Percentiles rank a stretch among this genome's conserved stretches.
Evolutionary conservation across 2,888 invertebrate genomes (phyloP).

Genomic region (Melanostoma mellinum): DNA sequence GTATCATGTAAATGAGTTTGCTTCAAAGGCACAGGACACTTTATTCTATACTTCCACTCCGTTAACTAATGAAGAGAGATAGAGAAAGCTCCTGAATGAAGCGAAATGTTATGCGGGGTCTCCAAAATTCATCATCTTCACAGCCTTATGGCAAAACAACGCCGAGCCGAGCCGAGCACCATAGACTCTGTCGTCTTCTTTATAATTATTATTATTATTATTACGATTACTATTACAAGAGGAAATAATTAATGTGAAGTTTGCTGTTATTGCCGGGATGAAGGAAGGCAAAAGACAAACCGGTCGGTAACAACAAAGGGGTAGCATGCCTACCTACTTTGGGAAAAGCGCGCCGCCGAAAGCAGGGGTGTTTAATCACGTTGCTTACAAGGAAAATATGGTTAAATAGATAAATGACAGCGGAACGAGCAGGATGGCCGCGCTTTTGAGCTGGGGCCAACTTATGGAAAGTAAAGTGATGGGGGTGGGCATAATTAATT

Average conservation of each 20-base stretch:
- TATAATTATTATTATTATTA: conserved; percentile 68
- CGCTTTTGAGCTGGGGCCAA: background rate
- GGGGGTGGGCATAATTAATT: conserved; percentile 60
- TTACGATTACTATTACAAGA: conserved; percentile 71
- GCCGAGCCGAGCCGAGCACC: conserved; percentile 14
- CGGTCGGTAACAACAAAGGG: conserved; percentile 24
- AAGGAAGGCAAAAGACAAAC: conserved; percentile 42
- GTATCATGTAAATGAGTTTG: conserved; percentile 26
- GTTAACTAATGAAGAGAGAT: conserved; percentile 66
- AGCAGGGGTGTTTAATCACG: conserved; percentile 68
- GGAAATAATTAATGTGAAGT: conserved; percentile 71
- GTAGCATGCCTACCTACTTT: background rate
- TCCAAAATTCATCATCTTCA: conserved; percentile 63
- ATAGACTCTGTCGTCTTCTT: conserved; percentile 45
- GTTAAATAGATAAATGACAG: conserved; percentile 66
- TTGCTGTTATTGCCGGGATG: conserved; percentile 53
- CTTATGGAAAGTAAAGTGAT: background rate
- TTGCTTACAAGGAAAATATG: conserved; percentile 72
- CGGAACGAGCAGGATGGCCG: conserved; percentile 9
- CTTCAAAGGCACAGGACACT: background rate
- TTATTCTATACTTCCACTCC: conserved; percentile 53
- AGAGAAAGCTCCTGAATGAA: conserved; percentile 15
- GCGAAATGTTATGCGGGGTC: background rate
- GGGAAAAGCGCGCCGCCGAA: conserved; percentile 36
- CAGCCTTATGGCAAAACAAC: conserved; percentile 46